These are phyloP conservation scores for Hyppa rectilinea DNA, from an alignment of 2,888 invertebrate genomes.

Conservation along the genomic window DNA sequence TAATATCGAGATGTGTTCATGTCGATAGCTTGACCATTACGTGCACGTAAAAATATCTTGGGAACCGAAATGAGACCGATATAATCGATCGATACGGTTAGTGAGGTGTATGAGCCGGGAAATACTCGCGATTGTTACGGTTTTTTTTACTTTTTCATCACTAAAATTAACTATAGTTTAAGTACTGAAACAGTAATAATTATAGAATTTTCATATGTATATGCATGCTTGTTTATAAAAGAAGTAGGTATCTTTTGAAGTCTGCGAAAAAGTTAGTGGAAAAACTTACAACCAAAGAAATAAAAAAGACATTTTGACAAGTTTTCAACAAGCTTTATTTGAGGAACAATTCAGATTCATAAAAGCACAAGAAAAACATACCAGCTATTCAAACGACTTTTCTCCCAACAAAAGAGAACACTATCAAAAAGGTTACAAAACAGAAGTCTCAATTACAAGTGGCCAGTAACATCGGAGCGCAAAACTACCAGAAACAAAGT, in stretches of 20 bases:
- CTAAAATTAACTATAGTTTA: not conserved
- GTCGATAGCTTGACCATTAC: constrained; percentile 87
- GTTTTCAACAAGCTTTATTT: too few relatives aligned
- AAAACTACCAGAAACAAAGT: constrained; percentile 67
- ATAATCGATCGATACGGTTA: constrained; percentile 71
- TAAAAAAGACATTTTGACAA: too few relatives aligned
- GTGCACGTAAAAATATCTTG: constrained; percentile 79
- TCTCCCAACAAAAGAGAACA: constrained; percentile 1
- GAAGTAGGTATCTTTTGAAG: not conserved
- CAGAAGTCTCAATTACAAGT: constrained; percentile 66
- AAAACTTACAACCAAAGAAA: too few relatives aligned
- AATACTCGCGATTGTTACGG: constrained; percentile 37
- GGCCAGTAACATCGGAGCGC: constrained; percentile 26
- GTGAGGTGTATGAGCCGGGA: constrained; percentile 51
- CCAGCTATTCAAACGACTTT: not conserved
- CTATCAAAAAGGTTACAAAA: constrained; percentile 42
- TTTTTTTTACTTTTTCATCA: constrained; percentile 12
- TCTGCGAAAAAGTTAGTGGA: not conserved
- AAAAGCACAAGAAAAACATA: constrained; percentile 5
- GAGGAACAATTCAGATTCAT: too few relatives aligned
- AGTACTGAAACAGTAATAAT: not conserved
- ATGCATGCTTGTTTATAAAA: not conserved
- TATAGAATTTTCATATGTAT: not conserved
- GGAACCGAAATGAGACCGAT: constrained; percentile 81
- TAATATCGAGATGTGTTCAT: constrained; percentile 84